Evolutionary conservation across 2,888 invertebrate species (phyloP), one percentile per base, ranked within the genome.

Genomic region (Campoplex nolae): DNA sequence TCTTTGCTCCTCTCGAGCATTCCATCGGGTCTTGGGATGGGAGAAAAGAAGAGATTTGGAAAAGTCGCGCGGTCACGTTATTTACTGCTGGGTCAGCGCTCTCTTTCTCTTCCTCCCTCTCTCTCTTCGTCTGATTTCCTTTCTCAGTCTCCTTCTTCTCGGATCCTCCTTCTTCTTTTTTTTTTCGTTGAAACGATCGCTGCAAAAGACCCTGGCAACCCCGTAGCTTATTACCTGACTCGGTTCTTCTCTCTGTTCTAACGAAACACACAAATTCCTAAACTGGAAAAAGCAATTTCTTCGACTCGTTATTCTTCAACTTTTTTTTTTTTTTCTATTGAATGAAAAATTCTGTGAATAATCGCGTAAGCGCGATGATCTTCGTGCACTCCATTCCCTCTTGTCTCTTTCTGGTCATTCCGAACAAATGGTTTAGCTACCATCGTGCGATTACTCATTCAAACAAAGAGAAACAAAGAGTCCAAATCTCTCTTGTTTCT

Each of bases 371-470:
- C 58, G 65, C 65, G 71, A 62, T 65, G 48, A 67, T 73, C 76
- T 62, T 45, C 32, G 58, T 45, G 73, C 80, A 65, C 58, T 38
- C 8, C 9, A 16, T 45, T 38, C 23, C 38, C 7, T 70, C 67
- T 70, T 70, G 45, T 67, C n/a, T 67, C 11, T 68, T 23, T 68
- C 58, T 81, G 42, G 80, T 79, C 78, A 68, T 70, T 74, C 58
- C 84, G 71, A 87, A 80, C 45, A 74, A 58, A 51, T 42, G 81
- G 71, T 42, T 76, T 70, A 65, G 80, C 86, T 80, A 75, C 81
- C 77, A 79, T 67, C 62, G 83, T 85, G 81, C 85, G 88, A 89
- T 89, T 89, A 87, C 88, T 87, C 88, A 87, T 89, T 88, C 88
- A 88, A 86, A 89, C 87, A 89, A 89, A 89, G 87, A 85, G 85